Base-by-base conservation (phyloP, 1,140 invertebrate species). In the Neuroterus valhalla region DNA sequence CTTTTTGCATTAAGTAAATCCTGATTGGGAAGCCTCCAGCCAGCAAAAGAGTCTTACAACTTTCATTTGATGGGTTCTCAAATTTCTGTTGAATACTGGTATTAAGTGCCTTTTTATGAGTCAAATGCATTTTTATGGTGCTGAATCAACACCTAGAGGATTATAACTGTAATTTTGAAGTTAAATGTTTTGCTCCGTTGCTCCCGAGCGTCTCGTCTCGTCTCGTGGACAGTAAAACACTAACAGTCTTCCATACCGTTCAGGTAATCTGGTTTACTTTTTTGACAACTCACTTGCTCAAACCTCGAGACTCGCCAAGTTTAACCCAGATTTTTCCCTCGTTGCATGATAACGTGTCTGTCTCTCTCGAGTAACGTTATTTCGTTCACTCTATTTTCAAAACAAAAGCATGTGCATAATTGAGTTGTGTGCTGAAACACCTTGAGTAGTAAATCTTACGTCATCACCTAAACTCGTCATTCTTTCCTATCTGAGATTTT, bases 321-420 rank as follows among this genome's bases (percentile, higher is more conserved):
- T 62, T 74, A 74, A 74, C 72, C 72, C 42, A 70, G 50, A 74
- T 74, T 70, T 26, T 45, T 21, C 2, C 23, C 19, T 15, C 17
- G 17, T 69, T 70, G 68, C 23, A 19, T 70, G 68, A 70, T 45
- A 48, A 26, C 19, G 46, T 48, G 5, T 17, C 17, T n/a, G 6
- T 17, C 6, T 48, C 17, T 48, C 8, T 38, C 31, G 31, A 38
- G 31, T 38, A 38, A 38, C 10, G 46, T 15, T 3, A 0, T 48
- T n/a, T 48, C 4, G 19, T 15, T 19, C 8, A 8, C 19, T 48
- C 6, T 48, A 15, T 17, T n/a, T 48, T 48, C 46, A 8, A 2
- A n/a, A 6, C 12, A 17, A 48, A 17, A 17, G 46, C 5, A 38
- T 8, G 31, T 38, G 31, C 31, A 8, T 5, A 38, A 38, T 38